phyloP scores from a whole-genome alignment of 2,888 invertebrate genomes.

The Clanis bilineata region DNA sequence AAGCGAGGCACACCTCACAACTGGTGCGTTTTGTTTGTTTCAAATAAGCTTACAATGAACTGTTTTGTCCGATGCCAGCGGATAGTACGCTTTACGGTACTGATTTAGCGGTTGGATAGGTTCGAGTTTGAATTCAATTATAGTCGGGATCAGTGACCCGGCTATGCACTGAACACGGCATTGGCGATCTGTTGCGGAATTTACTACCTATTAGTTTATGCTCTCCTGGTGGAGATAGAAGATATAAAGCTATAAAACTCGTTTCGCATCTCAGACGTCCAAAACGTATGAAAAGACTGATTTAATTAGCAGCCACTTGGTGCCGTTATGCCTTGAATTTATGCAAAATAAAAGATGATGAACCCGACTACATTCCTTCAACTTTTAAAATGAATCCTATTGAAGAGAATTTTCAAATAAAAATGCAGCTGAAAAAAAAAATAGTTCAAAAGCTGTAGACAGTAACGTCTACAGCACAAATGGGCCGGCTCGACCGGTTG shows the following conservation, averaged over 20 bases:
- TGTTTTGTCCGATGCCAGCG: conserved; percentile 33
- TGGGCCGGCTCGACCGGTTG: too few species aligned
- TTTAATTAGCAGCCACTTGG: neutral
- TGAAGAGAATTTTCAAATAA: neutral
- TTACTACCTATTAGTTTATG: conserved; percentile 21
- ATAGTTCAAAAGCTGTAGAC: too few species aligned
- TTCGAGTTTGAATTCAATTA: conserved; percentile 58
- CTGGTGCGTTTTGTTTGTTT: conserved; percentile 19
- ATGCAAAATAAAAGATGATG: neutral
- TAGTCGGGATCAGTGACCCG: conserved; percentile 34
- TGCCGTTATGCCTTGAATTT: neutral
- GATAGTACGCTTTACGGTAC: conserved; percentile 49
- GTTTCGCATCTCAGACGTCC: neutral
- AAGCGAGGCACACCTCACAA: conserved; percentile 1
- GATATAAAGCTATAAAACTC: conserved; percentile 13
- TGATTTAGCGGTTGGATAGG: conserved; percentile 57
- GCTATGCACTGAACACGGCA: conserved; percentile 34
- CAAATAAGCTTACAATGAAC: conserved; percentile 35
- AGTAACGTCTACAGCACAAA: too few species aligned
- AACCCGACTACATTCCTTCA: neutral
- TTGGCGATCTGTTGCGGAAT: conserved; percentile 19
- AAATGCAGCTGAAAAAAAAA: too few species aligned
- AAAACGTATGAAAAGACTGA: neutral
- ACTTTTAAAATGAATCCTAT: neutral
- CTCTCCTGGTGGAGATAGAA: conserved; percentile 14